Conservation (phyloP, 2,113 vertebrate genomes). For the Erythrocercus mccallii region DNA sequence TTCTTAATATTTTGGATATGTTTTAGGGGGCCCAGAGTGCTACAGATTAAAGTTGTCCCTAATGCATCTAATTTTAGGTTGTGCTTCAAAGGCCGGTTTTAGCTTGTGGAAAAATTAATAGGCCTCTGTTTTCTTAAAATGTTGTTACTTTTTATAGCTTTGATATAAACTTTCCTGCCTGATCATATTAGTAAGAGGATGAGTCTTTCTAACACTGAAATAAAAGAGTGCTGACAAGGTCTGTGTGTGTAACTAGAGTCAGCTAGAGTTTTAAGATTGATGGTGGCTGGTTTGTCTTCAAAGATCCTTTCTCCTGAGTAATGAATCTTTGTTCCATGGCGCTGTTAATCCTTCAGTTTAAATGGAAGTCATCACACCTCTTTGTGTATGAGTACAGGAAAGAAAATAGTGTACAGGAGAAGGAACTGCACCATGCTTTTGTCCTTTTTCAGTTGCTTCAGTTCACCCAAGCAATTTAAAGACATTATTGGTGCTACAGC, state of each 20-base stretch:
- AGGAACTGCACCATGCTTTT: not conserved
- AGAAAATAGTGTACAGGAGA: not conserved
- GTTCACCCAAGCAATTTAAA: not conserved
- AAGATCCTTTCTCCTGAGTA: not conserved
- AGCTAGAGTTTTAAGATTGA: not conserved
- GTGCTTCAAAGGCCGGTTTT: not conserved
- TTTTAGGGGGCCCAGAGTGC: not conserved
- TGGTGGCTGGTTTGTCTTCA: not conserved
- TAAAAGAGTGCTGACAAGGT: not conserved
- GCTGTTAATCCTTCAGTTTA: not conserved
- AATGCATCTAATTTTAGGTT: not conserved
- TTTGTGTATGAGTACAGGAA: not conserved
- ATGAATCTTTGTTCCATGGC: not conserved
- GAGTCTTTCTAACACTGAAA: not conserved
- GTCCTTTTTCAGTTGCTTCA: not conserved
- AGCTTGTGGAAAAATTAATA: conserved; percentile 8
- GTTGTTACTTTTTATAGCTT: conserved; percentile 14
- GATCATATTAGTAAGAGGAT: not conserved
- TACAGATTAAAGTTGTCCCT: not conserved
- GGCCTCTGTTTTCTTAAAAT: conserved; percentile 21
- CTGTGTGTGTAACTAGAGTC: not conserved
- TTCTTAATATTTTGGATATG: not conserved
- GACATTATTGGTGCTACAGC: not conserved
- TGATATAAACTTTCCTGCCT: not conserved
- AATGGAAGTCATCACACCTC: not conserved